Conservation (phyloP, 37 sponge, comb jelly and placozoan species). For the Sycon ciliatum region DNA sequence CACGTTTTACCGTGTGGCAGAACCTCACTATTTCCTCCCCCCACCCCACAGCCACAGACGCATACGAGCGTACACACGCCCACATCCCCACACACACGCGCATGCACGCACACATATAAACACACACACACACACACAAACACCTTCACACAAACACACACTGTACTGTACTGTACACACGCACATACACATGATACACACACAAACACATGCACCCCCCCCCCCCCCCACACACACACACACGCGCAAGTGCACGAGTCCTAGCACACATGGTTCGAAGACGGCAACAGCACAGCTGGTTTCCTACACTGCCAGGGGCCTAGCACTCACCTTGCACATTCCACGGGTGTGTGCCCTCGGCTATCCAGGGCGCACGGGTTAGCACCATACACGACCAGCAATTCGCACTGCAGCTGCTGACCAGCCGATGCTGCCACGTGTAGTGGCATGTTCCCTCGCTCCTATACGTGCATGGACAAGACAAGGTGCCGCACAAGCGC, state of each 20-base stretch:
- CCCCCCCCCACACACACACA: slow-evolving; percentile 6
- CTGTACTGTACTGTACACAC: background rate
- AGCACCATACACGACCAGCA: slow-evolving; percentile 81
- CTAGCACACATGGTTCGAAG: background rate
- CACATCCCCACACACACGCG: background rate
- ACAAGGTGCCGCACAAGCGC: too few species aligned
- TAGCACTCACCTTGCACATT: slow-evolving; percentile 69
- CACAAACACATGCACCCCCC: slow-evolving; percentile 14
- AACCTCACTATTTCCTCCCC: too few species aligned
- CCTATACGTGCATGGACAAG: too few species aligned
- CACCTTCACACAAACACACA: background rate
- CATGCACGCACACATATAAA: background rate
- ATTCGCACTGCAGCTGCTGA: slow-evolving; percentile 80
- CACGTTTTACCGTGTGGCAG: too few species aligned
- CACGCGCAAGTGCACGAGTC: background rate
- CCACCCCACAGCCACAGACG: background rate
- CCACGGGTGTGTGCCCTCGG: slow-evolving; percentile 91
- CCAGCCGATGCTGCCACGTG: slow-evolving; percentile 84
- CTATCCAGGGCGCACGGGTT: slow-evolving; percentile 72
- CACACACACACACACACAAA: background rate
- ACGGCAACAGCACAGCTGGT: background rate
- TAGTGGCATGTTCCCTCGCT: slow-evolving; percentile 67
- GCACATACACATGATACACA: slow-evolving; percentile 24
- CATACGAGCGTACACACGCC: background rate
- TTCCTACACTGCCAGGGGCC: too few species aligned